phyloP scores from a whole-genome alignment of 2,113 vertebrate species.

The Chauna torquata region DNA sequence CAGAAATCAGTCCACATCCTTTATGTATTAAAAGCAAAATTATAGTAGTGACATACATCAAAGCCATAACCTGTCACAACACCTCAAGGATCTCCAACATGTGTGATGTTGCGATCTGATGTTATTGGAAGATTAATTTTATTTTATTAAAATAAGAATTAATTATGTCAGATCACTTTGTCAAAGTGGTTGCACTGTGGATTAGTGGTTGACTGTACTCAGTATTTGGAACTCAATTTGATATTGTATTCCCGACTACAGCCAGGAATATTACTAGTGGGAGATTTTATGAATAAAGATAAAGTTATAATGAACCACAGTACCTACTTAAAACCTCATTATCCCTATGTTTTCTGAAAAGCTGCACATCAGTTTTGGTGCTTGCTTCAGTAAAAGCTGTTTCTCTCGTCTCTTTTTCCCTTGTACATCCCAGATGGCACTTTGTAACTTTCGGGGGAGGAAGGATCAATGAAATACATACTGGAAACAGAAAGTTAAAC shows the following conservation, averaged over 20 bases:
- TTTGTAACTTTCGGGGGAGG: neutral
- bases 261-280: neutral
- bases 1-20: neutral
- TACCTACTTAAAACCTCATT: neutral
- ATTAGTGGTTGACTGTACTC: neutral
- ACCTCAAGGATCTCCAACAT: neutral
- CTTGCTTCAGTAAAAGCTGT: neutral
- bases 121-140: neutral
- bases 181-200: neutral
- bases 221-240: neutral
- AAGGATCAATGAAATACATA: rapidly evolving
- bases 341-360: neutral
- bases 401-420: neutral
- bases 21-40: rapidly evolving
- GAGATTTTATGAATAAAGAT: neutral
- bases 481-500: neutral
- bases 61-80: neutral
- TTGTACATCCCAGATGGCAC: rapidly evolving
- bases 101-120: neutral
- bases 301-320: neutral
- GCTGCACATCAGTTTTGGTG: neutral
- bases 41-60: neutral
- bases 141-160: conserved; percentile 2
- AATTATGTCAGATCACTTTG: neutral
- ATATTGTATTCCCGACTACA: neutral